Conservation (phyloP, 2,888 invertebrate genomes). For the Hoplodrina blanda region DNA sequence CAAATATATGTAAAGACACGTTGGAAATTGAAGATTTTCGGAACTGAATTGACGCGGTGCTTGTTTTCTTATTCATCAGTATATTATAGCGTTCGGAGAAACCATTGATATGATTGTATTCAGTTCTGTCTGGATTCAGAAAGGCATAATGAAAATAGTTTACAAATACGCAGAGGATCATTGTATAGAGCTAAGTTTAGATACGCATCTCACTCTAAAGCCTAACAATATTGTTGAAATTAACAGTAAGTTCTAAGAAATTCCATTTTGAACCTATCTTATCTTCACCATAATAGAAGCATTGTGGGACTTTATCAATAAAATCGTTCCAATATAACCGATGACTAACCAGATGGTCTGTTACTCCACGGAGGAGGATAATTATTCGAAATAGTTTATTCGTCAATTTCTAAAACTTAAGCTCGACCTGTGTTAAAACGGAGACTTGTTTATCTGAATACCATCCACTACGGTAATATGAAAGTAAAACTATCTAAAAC, state of each 20-base stretch:
- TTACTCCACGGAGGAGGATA: constrained; percentile 16
- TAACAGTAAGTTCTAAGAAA: constrained; percentile 64
- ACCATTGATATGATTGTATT: neutral
- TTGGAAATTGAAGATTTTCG: no score
- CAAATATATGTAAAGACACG: neutral
- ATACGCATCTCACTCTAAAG: constrained; percentile 30
- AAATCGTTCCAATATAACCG: constrained; percentile 59
- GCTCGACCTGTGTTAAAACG: neutral
- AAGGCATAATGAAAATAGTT: constrained; percentile 3
- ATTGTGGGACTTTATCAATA: constrained; percentile 61
- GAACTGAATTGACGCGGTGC: neutral
- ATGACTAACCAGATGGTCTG: constrained; percentile 41
- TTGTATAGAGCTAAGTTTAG: neutral
- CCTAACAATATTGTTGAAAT: constrained; percentile 61
- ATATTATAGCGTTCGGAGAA: neutral
- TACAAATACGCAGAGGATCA: neutral
- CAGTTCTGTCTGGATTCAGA: neutral
- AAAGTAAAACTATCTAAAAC: neutral
- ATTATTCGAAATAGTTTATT: constrained; percentile 20
- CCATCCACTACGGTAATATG: no score
- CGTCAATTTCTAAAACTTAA: neutral
- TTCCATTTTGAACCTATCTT: constrained; percentile 61
- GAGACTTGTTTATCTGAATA: neutral
- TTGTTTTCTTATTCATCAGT: neutral
- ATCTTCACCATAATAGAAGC: constrained; percentile 57